phyloP scores from a whole-genome alignment of 2,888 invertebrate genomes.

The Tryphoninae sp. region DNA sequence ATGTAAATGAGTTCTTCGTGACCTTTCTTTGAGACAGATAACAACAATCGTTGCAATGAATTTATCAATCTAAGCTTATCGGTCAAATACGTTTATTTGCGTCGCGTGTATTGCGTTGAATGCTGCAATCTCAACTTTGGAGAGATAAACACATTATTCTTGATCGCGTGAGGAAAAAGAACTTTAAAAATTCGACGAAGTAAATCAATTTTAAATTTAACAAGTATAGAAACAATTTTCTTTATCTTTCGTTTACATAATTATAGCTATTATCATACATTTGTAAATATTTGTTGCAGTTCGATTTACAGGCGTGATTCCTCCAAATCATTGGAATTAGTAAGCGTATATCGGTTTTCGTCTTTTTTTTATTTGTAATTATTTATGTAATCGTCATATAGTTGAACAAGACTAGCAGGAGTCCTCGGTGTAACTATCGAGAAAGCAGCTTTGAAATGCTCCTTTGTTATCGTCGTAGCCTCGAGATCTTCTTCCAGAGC shows the following conservation, averaged over 20 bases:
- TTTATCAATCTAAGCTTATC: constrained; percentile 15
- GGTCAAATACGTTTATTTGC: constrained; percentile 2
- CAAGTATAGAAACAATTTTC: no score
- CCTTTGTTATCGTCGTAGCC: constrained; percentile 84
- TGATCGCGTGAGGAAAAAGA: background rate
- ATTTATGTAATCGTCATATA: constrained; percentile 87
- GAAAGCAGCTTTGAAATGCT: constrained; percentile 90
- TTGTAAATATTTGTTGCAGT: background rate
- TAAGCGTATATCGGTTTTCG: background rate
- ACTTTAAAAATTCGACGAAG: no score
- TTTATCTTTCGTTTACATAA: constrained; percentile 15
- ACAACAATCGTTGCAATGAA: constrained; percentile 3
- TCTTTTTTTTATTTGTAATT: constrained; percentile 68
- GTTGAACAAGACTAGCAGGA: constrained; percentile 85
- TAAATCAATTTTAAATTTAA: no score
- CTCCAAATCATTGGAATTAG: no score
- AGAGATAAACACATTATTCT: background rate
- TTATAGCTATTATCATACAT: background rate
- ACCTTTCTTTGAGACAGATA: background rate
- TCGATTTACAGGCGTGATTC: no score
- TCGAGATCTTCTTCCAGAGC: constrained; percentile 90
- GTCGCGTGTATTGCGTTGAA: background rate
- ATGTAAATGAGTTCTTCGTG: background rate
- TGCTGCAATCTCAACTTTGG: background rate
- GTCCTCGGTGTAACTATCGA: constrained; percentile 89